Evolutionary conservation across 2,113 vertebrate genomes (phyloP), one percentile per base, ranked within the genome.

Genomic region (Epinephelus fuscoguttatus): DNA sequence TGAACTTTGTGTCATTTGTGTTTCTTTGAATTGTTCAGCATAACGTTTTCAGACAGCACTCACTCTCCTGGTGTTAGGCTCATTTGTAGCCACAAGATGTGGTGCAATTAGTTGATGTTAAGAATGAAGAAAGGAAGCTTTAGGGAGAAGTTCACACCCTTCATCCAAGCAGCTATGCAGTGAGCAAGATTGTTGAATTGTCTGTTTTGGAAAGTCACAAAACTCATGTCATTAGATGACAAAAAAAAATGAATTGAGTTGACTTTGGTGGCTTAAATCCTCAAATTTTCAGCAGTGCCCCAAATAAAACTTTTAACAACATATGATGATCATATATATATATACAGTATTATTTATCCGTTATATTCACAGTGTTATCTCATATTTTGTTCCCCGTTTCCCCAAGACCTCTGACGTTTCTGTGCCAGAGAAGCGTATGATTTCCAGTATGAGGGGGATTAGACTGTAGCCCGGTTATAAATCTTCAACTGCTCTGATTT

Each of bases 401-500:
- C 61, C 19, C 9, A 17, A 47, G 64, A 84, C 47, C 62, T 82
- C 47, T 81, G 70, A 77, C 76, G 60, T 68, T 75, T 85, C 25
- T 72, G 45, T 49, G 53, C 33, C 72, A 64, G 23, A 50, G 42
- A 10, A 75, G 30, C 6, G 14, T 63, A 40, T 87, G 81, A 70
- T 89, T 85, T 82, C 50, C 80, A 72, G 52, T 80, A 52, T 89
- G 83, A 89, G 69, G 70, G 81, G 70, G 80, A 93, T 91, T 85
- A 79, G 82, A 70, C 73, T 73, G 66, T 70, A 69, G 70, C 73
- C 69, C 71, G 77, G 75, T 83, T 89, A 89, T 93, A 87, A 93
- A 93, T 94, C 88, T 91, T 86, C 80, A 72, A n/a, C 78, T 6
- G 55, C 14, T 45, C 76, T 94, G 93, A 94, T 95, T 94, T 92